Evolutionary conservation across 2,797 vertebrate species (phyloP).

Genomic region (Danio tinwini): DNA sequence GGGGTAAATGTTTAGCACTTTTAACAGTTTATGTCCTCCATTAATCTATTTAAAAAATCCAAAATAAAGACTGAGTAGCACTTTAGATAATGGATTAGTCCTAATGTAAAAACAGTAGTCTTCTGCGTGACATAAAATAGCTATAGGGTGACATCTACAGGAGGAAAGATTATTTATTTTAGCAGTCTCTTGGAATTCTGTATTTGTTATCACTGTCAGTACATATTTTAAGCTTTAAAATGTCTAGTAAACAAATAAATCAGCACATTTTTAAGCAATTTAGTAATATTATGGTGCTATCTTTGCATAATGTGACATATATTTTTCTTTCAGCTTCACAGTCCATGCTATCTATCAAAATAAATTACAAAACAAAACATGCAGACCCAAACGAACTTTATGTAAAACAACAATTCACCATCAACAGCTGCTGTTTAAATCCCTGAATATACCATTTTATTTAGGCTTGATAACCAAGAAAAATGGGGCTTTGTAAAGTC

Average conservation of each 20-base stretch:
- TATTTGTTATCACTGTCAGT: not conserved
- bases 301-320: not conserved
- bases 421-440: slow-evolving; percentile 40
- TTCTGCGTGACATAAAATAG: slow-evolving; percentile 29
- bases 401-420: slow-evolving; percentile 3
- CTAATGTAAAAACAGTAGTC: no score
- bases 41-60: not conserved
- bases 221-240: not conserved
- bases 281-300: not conserved
- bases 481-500: slow-evolving; percentile 66
- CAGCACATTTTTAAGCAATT: not conserved
- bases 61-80: not conserved
- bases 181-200: not conserved
- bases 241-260: not conserved
- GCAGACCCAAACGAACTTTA: slow-evolving; percentile 16
- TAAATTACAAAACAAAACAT: slow-evolving; percentile 32
- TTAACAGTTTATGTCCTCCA: not conserved
- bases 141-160: slow-evolving; percentile 72
- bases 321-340: no score
- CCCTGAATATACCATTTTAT: slow-evolving; percentile 64
- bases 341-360: not conserved
- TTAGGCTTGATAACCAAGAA: slow-evolving; percentile 42
- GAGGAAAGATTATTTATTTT: slow-evolving; percentile 34
- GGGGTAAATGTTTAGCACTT: not conserved
- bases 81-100: not conserved